These are phyloP conservation scores for Brachionus rubens DNA, from an alignment of 1,140 invertebrate genomes.

Conservation along the genomic window DNA sequence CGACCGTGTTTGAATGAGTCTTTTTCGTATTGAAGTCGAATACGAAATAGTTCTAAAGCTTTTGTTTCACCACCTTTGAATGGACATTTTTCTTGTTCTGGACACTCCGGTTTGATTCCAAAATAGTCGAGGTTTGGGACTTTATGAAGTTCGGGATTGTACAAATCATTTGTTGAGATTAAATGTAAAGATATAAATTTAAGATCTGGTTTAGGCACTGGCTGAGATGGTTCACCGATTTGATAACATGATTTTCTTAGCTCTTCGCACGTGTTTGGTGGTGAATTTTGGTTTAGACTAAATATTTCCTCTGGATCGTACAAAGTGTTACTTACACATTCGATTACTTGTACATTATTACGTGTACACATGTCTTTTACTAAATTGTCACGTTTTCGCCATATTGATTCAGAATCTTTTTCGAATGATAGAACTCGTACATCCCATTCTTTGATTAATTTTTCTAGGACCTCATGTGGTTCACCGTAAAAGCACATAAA, in stretches of 20 bases:
- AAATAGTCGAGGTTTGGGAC: conserved; percentile 12
- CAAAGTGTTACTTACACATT: conserved; percentile 54
- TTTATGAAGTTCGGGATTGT: not conserved
- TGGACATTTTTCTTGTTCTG: conserved; percentile 51
- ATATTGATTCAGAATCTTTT: conserved; percentile 71
- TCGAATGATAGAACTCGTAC: conserved; percentile 64
- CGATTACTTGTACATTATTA: conserved; percentile 64
- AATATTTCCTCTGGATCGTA: conserved; percentile 56
- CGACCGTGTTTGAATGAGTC: conserved; percentile 60
- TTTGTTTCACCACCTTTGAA: conserved; percentile 54
- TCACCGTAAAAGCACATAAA: conserved; percentile 62
- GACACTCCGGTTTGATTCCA: conserved; percentile 51
- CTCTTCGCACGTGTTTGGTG: conserved; percentile 54
- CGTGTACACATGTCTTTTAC: conserved; percentile 65
- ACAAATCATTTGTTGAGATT: not conserved
- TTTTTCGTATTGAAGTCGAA: conserved; percentile 51
- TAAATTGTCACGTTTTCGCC: conserved; percentile 66
- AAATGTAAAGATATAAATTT: conserved; percentile 41
- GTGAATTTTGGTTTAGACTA: conserved; percentile 52
- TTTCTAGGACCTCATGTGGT: conserved; percentile 62
- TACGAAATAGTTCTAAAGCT: conserved; percentile 51
- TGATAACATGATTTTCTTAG: conserved; percentile 57
- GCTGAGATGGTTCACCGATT: conserved; percentile 66
- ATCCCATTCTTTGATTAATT: conserved; percentile 59
- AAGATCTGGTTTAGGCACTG: conserved; percentile 63